Conservation (phyloP, 2,797 vertebrate genomes). For the Numenius phaeopus region DNA sequence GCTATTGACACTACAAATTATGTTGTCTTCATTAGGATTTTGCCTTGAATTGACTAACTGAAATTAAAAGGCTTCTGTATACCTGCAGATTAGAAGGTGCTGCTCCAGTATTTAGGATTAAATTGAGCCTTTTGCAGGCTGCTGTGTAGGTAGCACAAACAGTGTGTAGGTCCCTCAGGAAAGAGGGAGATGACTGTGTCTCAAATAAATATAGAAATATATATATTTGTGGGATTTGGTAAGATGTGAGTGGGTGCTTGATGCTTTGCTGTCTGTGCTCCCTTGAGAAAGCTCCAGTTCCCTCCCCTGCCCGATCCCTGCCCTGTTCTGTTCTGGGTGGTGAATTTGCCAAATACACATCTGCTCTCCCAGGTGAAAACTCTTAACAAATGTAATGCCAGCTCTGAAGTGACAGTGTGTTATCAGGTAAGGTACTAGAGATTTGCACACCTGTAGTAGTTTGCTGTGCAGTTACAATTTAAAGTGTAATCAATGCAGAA, state of each 20-base stretch:
- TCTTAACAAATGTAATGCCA: conserved; percentile 87
- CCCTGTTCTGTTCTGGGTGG: conserved; percentile 89
- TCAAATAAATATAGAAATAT: not conserved
- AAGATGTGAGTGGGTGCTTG: not conserved
- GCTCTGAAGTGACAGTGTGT: conserved; percentile 82
- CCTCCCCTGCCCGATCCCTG: conserved; percentile 84
- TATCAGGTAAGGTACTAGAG: not conserved
- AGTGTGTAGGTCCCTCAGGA: not conserved
- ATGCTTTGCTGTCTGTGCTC: not conserved
- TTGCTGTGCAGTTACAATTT: not conserved
- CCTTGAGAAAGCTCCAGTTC: conserved; percentile 65
- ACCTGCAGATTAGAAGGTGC: not conserved
- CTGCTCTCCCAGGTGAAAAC: conserved; percentile 90
- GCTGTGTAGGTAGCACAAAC: not conserved
- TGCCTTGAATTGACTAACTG: not conserved
- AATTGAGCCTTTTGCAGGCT: not conserved
- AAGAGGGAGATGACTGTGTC: not conserved
- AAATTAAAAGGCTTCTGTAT: not conserved
- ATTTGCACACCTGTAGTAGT: not conserved
- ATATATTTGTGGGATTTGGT: not conserved
- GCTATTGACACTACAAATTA: not conserved
- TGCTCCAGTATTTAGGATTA: not conserved
- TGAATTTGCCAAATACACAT: conserved; percentile 83
- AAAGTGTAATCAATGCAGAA: fast-evolving
- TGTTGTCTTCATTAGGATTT: not conserved